These are phyloP conservation scores for Forpus xanthops DNA, from an alignment of 2,797 vertebrate species.

Conservation along the genomic window DNA sequence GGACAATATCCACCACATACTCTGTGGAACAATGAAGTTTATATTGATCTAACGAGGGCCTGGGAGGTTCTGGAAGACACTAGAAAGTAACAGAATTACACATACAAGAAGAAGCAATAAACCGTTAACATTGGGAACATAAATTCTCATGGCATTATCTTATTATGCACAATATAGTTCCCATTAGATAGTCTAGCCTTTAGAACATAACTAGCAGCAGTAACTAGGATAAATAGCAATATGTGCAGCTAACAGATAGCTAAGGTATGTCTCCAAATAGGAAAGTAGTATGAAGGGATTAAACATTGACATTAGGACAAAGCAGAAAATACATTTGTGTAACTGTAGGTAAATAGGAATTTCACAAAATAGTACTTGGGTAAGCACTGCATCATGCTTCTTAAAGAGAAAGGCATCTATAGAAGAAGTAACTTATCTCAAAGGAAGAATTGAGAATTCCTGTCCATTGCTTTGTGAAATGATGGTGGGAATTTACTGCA, in stretches of 20 bases:
- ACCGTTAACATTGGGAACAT: not conserved
- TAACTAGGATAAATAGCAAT: not conserved
- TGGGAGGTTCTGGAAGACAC: not conserved
- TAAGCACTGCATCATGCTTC: not conserved
- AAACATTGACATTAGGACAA: not conserved
- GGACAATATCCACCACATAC: not conserved
- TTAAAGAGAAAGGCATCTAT: not conserved
- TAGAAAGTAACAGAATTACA: not conserved
- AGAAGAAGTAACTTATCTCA: not conserved
- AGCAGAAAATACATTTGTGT: not conserved
- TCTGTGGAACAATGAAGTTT: not conserved
- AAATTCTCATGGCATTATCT: not conserved
- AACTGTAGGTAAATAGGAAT: not conserved
- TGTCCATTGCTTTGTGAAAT: not conserved
- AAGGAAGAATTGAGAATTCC: not conserved
- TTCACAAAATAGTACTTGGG: not conserved
- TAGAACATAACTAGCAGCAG: not conserved
- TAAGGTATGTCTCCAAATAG: not conserved
- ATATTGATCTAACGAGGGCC: not conserved
- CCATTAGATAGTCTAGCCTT: not conserved
- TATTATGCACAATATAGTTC: not conserved
- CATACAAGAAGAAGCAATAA: not conserved
- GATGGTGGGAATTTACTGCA: not conserved
- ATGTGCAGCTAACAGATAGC: not conserved
- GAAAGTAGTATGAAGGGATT: not conserved